Conservation (phyloP, 2,113 vertebrate genomes). For the Melanerpes formicivorus region DNA sequence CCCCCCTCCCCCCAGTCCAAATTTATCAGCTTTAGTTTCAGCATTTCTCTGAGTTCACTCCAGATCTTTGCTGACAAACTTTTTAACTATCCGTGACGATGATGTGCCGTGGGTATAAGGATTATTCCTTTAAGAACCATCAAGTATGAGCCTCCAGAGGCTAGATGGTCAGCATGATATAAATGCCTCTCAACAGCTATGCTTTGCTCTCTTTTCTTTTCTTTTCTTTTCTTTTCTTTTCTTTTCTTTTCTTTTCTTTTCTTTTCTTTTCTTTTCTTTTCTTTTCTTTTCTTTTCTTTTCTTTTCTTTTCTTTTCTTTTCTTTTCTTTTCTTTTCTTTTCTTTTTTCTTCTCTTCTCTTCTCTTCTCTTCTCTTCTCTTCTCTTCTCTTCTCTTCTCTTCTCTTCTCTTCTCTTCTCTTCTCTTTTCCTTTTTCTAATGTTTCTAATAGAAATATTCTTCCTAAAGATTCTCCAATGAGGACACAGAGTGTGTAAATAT, state of each 20-base stretch:
- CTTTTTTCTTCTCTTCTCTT: no score
- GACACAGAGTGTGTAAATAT: neutral
- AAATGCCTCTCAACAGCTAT: neutral
- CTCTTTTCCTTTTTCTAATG: neutral
- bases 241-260: no score
- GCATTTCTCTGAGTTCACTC: neutral
- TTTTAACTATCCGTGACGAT: neutral
- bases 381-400: no score
- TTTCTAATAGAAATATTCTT: neutral
- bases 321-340: no score
- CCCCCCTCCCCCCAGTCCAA: neutral
- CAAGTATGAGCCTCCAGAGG: no score
- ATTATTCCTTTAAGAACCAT: no score
- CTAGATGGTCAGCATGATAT: neutral
- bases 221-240: no score
- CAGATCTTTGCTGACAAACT: neutral
- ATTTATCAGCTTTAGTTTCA: neutral
- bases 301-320: no score
- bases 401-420: neutral
- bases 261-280: no score
- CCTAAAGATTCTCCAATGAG: neutral
- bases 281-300: no score
- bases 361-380: neutral
- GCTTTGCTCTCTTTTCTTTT: neutral
- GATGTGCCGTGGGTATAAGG: no score